Conservation (phyloP, 2,888 invertebrate species). For the Eupithecia insigniata region DNA sequence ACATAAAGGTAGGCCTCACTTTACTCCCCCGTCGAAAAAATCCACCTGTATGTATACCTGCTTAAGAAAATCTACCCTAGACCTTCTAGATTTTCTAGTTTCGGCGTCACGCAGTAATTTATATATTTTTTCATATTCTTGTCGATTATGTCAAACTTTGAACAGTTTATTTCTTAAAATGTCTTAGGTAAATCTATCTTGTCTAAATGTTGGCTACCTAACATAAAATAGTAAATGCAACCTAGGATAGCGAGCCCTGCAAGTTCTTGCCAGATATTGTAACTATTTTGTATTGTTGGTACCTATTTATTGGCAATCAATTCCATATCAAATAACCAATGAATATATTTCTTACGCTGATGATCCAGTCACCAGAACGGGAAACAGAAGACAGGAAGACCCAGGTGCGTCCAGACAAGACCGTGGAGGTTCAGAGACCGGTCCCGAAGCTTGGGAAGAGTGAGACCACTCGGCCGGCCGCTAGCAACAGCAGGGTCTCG, state of each 20-base stretch:
- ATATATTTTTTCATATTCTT: not conserved
- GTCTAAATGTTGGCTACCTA: not conserved
- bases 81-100: not conserved
- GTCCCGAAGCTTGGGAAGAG: constrained; percentile 57
- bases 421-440: constrained; percentile 57
- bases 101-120: not conserved
- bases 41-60: no score
- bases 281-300: no score
- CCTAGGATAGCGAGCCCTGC: not conserved
- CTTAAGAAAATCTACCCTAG: no score
- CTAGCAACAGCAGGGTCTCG: constrained; percentile 41
- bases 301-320: not conserved
- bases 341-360: not conserved
- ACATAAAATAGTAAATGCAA: not conserved
- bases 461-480: not conserved
- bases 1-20: no score
- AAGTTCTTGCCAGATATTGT: not conserved
- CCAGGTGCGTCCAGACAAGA: constrained; percentile 50
- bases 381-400: constrained; percentile 42
- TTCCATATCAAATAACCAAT: not conserved
- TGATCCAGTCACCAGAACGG: constrained; percentile 67
- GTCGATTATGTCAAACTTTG: not conserved
- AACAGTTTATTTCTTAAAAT: not conserved
- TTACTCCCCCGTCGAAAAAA: no score
- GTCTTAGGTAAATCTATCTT: not conserved